Evolutionary conservation across 2,113 vertebrate genomes (phyloP).

Genomic region (Percopsis transmontana): DNA sequence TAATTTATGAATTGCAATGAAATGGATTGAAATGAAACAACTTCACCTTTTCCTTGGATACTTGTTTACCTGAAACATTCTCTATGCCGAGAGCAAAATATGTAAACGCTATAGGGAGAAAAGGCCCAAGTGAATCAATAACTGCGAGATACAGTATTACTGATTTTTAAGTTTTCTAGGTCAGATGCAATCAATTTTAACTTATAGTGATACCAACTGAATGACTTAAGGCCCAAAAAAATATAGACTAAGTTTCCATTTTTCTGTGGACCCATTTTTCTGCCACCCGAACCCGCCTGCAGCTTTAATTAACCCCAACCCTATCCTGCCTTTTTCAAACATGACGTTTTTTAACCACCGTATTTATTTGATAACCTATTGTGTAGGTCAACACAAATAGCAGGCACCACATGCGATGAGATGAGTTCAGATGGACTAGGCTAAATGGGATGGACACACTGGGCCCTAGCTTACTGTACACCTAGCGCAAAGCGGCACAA

Average conservation of each 20-base stretch:
- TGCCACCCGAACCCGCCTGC: too few species aligned
- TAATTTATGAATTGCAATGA: constrained; percentile 12
- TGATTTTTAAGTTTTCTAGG: constrained; percentile 39
- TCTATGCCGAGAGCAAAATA: too few species aligned
- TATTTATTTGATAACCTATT: too few species aligned
- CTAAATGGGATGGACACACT: too few species aligned
- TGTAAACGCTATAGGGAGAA: constrained; percentile 4
- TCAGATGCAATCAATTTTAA: constrained; percentile 57
- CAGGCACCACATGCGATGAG: too few species aligned
- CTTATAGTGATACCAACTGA: constrained; percentile 56
- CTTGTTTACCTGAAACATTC: constrained; percentile 13
- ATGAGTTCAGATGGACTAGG: too few species aligned
- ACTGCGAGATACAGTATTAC: constrained; percentile 38
- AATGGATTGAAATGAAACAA: constrained; percentile 16
- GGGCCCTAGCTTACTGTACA: too few species aligned
- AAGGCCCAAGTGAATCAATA: constrained; percentile 13
- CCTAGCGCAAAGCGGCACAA: too few species aligned
- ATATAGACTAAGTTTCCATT: constrained; percentile 46
- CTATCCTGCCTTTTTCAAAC: background rate
- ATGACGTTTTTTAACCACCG: too few species aligned
- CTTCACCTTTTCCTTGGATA: constrained; percentile 20
- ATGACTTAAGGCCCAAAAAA: constrained; percentile 42
- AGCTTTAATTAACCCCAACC: background rate
- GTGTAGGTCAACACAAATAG: too few species aligned
- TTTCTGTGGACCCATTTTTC: too few species aligned